Percentiles rank a stretch among this genome's conserved stretches.
These are phyloP conservation scores for Vidua macroura DNA, from an alignment of 2,113 vertebrate species.

Conservation along the genomic window DNA sequence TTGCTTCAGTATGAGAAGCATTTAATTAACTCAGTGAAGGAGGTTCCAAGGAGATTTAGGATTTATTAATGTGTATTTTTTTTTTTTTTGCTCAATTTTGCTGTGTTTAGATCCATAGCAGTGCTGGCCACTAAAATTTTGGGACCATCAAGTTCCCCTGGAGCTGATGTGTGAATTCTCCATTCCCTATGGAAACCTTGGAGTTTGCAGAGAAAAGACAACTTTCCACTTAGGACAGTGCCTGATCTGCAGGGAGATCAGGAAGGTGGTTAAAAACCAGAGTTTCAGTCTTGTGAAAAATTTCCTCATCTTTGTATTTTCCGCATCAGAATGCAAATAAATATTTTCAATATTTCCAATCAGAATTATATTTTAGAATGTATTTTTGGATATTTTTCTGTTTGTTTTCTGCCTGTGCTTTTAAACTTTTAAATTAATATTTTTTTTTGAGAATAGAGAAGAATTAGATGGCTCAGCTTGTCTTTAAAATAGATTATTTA, in stretches of 20 bases:
- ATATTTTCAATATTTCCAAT: not conserved
- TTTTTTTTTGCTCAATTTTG: fast-evolving
- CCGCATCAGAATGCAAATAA: not conserved
- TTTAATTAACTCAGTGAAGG: not conserved
- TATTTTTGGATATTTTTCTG: not conserved
- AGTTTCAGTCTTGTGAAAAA: not conserved
- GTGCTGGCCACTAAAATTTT: not conserved
- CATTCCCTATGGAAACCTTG: not conserved
- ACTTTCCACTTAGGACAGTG: not conserved
- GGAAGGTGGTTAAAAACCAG: not conserved
- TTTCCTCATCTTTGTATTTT: not conserved
- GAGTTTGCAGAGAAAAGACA: not conserved
- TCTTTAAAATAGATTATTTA: constrained; percentile 20
- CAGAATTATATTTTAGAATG: not conserved
- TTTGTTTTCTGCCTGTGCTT: not conserved
- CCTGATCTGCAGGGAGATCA: not conserved
- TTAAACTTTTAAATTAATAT: not conserved
- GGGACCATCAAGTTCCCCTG: not conserved
- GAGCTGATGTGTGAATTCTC: not conserved
- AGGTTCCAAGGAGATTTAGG: not conserved
- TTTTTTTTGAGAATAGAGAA: not conserved
- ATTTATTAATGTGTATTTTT: not conserved
- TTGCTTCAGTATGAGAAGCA: not conserved
- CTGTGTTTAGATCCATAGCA: not conserved
- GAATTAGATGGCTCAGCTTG: not conserved